These are phyloP conservation scores for Oligia latruncula DNA, from an alignment of 2,888 invertebrate species.

Conservation along the genomic window DNA sequence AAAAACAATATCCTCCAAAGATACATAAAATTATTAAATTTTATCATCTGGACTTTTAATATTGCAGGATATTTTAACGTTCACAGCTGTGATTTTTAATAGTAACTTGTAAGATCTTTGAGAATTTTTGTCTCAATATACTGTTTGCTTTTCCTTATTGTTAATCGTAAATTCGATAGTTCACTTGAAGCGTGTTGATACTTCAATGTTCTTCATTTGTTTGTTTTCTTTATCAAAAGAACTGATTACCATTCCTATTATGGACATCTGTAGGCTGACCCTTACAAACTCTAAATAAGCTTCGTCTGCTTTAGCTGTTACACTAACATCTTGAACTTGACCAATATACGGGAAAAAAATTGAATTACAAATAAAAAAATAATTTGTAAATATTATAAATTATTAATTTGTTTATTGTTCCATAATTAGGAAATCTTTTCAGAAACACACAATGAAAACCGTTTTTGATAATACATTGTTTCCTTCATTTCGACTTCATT, in stretches of 20 bases:
- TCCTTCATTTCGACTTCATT: not conserved
- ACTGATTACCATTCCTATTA: not conserved
- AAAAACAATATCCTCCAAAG: constrained; percentile 21
- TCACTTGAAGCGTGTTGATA: not conserved
- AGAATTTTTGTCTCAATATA: constrained; percentile 11
- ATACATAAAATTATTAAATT: constrained; percentile 33
- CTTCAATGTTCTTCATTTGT: not conserved
- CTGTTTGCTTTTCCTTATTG: constrained; percentile 18
- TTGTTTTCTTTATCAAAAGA: not conserved
- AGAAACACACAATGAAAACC: not conserved
- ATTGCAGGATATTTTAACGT: constrained; percentile 18
- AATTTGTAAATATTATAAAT: no score
- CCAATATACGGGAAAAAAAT: not conserved
- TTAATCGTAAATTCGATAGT: not conserved
- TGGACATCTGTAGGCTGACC: no score
- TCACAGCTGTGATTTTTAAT: constrained; percentile 35
- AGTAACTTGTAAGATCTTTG: constrained; percentile 10
- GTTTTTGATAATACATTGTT: no score
- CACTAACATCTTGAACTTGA: not conserved
- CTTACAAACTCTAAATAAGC: not conserved
- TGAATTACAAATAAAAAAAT: no score
- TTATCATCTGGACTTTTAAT: constrained; percentile 34
- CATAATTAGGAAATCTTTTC: not conserved
- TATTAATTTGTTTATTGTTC: no score
- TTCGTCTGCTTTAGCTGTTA: not conserved